Base-by-base conservation (phyloP, 2,797 vertebrate genomes). In the Cichlasoma orientale region DNA sequence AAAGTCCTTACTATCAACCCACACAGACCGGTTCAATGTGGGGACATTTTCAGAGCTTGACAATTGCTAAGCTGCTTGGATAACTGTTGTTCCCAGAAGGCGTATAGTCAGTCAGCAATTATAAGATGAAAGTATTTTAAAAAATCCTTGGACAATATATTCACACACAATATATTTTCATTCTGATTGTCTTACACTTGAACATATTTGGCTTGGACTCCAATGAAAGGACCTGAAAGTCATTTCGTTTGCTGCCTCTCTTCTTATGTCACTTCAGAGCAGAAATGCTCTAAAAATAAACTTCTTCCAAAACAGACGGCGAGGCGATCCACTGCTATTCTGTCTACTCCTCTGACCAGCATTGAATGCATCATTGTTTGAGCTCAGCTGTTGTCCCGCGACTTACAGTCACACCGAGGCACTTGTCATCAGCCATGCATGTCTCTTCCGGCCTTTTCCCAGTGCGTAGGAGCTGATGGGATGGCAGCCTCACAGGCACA, bases 351-450 rank as follows among this genome's bases (percentile, higher is more conserved):
- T 76, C 72, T 75, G 78, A 78, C 77, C 70, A 52, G 23, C 1
- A 19, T 50, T 69, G 55, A 55, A 74, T 78, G 69, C 73, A 36
- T 87, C 78, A 61, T 56, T 80, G 75, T 79, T 72, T 76, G 52
- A 82, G 74, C 71, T 70, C 4, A 13, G 58, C 74, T 81, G 75
- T 80, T 75, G 77, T 86, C 83, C 77, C 68, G 29, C 56, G 69
- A 84, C 87, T 85, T 79, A 54, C 18, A 33, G 71, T 75, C 82
- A 79, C 56, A 61, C 59, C 0, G 50, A 78, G 23, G 33, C 77
- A 76, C 74, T 79, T 86, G 85, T 88, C 88, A 90, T 93, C 88
- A 91, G 84, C 83, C 86, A 92, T 84, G 92, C 85, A 56, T 82
- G 91, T 92, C 87, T 90, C 89, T 91, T 80, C 76, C 58, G 68